phyloP scores from a whole-genome alignment of 2,888 invertebrate genomes.

The Hyles lineata region DNA sequence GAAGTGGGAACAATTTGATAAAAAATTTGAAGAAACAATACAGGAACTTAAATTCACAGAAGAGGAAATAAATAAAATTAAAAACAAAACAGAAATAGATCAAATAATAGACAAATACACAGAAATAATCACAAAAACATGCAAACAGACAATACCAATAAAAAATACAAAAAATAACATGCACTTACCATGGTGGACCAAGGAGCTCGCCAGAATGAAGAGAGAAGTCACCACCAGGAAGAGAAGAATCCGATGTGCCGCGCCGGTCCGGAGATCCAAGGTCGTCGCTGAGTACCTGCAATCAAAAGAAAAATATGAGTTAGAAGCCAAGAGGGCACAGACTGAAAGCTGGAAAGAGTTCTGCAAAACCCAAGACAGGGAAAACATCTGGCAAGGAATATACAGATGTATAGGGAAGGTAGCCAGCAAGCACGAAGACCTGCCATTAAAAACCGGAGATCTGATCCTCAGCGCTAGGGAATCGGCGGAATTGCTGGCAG shows the following conservation, averaged over 20 bases:
- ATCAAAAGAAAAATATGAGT: slow-evolving; percentile 8
- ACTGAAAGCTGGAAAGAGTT: slow-evolving; percentile 36
- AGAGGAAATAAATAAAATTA: slow-evolving; percentile 29
- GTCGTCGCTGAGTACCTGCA: too few relatives aligned
- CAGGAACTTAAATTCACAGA: slow-evolving; percentile 1
- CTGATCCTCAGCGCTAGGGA: not conserved
- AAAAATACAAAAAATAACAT: not conserved
- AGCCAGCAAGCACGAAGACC: slow-evolving; percentile 20
- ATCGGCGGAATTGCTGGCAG: slow-evolving; percentile 2
- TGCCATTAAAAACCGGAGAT: not conserved
- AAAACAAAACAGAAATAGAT: slow-evolving; percentile 24
- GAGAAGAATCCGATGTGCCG: too few relatives aligned
- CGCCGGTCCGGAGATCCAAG: too few relatives aligned
- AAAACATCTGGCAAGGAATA: slow-evolving; percentile 37
- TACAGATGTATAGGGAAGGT: not conserved
- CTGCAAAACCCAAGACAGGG: slow-evolving; percentile 34
- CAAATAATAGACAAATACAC: not conserved
- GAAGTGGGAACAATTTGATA: slow-evolving; percentile 1
- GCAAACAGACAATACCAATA: slow-evolving; percentile 23
- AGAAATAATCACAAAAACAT: slow-evolving; percentile 23
- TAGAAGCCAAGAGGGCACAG: not conserved
- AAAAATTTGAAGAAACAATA: not conserved
- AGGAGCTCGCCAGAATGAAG: too few relatives aligned
- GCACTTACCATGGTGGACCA: not conserved
- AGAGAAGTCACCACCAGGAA: too few relatives aligned